Evolutionary conservation across 2,797 vertebrate species (phyloP).

Genomic region (Myoxocephalus aenaeus): DNA sequence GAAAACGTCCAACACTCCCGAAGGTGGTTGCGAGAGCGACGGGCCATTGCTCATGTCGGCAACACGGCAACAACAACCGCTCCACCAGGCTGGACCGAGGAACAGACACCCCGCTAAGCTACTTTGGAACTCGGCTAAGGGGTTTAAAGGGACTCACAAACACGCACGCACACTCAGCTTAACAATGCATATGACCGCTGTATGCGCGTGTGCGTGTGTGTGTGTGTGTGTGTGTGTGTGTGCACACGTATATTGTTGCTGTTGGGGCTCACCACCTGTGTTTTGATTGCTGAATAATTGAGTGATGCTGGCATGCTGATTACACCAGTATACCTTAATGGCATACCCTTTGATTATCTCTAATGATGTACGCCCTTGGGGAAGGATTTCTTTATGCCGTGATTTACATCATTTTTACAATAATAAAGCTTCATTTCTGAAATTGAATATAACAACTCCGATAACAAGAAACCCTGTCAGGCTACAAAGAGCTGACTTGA

Average conservation of each 20-base stretch:
- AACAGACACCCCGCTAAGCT: constrained; percentile 76
- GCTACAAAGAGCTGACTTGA: background rate
- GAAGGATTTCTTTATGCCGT: background rate
- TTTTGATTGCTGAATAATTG: constrained; percentile 40
- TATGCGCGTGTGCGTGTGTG: constrained; percentile 14
- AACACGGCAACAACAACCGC: constrained; percentile 32
- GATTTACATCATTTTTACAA: background rate
- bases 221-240: constrained; percentile 10
- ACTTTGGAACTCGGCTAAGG: constrained; percentile 77
- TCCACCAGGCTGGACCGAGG: constrained; percentile 45
- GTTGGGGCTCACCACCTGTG: constrained; percentile 27
- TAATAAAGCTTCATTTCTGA: background rate
- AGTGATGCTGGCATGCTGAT: background rate
- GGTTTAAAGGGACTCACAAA: constrained; percentile 72
- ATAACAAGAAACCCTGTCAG: background rate
- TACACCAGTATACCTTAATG: constrained; percentile 1
- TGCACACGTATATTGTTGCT: constrained; percentile 4
- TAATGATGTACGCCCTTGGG: background rate
- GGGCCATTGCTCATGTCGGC: constrained; percentile 50
- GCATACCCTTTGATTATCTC: background rate
- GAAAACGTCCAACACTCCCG: constrained; percentile 20
- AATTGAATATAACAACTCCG: background rate
- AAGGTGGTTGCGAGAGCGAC: background rate
- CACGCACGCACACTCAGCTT: constrained; percentile 53
- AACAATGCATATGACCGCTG: constrained; percentile 59